Base-by-base conservation (phyloP, 2,797 vertebrate species). In the Acropternis orthonyx region DNA sequence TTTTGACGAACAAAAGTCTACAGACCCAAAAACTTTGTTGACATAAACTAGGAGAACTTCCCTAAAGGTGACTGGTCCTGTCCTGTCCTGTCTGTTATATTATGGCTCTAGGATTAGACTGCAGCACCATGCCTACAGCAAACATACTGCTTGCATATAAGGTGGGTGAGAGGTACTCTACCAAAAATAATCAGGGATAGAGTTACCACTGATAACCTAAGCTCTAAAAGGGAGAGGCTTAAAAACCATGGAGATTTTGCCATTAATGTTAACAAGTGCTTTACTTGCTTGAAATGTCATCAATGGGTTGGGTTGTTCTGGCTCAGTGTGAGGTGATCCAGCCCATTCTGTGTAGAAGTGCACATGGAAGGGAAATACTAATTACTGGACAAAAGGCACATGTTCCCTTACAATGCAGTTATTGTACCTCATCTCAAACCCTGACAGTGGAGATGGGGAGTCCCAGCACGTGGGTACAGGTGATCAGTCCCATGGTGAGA, bases 181-280 rank as follows among this genome's bases (percentile, higher is more conserved):
- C 84, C 78, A 80, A 92, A 96, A 96, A 95, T 88, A 92, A 89
- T 59, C 61, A 28, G 28, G 66, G 72, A 46, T 83, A 81, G 65
- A 61, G 23, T 80, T 80, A 67, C 65, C 55, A 51, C 44, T 49
- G 52, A 79, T 49, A 92, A 52, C 14, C 26, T 66, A 32, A 88
- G 18, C 52, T 91, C 65, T 83, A 58, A 85, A 85, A 79, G 41
- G 26, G n/a, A 83, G 30, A n/a, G 34, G 80, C 14, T 37, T 28
- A 67, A 63, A 92, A 67, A 71, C 49, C 9, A 9, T 20, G 41
- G 12, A 49, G 52, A 23, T 85, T 54, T 87, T 87, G 52, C 44
- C 37, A 58, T 72, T 74, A 36, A 24, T 62, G 27, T 37, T 37
- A 51, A 71, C 19, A 80, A 74, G 24, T 32, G 34, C 63, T 92